Percentiles rank a stretch among this genome's conserved stretches.
Conservation (phyloP, 2,888 invertebrate species). For the Neoaliturus tenellus region DNA sequence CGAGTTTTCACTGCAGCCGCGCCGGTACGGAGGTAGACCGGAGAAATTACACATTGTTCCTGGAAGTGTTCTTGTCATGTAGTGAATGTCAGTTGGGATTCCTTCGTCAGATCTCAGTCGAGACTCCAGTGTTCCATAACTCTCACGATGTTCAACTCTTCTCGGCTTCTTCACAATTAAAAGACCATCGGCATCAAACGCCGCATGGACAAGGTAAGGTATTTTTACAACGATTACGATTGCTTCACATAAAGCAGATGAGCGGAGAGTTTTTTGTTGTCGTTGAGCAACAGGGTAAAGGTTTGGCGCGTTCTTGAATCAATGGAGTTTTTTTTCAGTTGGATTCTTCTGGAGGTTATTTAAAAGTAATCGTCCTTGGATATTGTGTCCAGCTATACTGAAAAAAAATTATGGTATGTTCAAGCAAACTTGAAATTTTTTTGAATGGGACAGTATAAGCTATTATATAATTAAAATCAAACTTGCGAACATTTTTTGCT, state of each 20-base stretch:
- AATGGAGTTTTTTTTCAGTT: neutral
- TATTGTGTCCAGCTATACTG: too few relatives aligned
- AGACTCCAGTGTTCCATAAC: slow-evolving; percentile 4
- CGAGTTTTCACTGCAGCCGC: neutral
- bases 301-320: neutral
- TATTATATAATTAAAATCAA: too few relatives aligned
- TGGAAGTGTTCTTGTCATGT: neutral
- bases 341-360: neutral
- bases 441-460: too few relatives aligned
- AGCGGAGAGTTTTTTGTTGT: neutral
- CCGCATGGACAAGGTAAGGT: neutral
- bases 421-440: too few relatives aligned
- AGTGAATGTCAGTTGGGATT: neutral
- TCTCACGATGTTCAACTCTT: neutral
- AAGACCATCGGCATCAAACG: neutral
- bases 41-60: neutral
- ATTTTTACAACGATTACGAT: neutral
- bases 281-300: neutral
- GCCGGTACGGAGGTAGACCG: neutral
- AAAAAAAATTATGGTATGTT: too few relatives aligned
- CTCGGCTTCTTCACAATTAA: neutral
- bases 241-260: neutral
- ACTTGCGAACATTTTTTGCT: too few relatives aligned
- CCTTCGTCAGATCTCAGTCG: neutral
- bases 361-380: too few relatives aligned